Evolutionary conservation across 2,888 invertebrate species (phyloP).

Genomic region (Sinotaia quadrata): DNA sequence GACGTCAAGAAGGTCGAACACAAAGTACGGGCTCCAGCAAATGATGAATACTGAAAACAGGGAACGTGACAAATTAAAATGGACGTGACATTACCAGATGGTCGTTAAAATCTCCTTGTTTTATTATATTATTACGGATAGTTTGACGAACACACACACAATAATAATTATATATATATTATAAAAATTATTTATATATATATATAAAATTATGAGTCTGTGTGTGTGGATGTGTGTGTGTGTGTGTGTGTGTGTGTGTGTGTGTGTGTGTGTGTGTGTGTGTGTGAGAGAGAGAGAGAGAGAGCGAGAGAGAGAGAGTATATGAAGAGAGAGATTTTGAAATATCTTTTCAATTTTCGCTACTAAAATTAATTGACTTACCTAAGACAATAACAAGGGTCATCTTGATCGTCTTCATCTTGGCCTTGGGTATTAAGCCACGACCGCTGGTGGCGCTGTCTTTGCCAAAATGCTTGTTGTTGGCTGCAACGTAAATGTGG

Average conservation of each 20-base stretch:
- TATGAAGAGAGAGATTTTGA: conserved; percentile 2
- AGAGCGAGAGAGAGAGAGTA: neutral
- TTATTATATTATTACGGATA: too few relatives aligned
- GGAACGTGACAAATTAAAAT: too few relatives aligned
- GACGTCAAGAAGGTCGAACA: conserved; percentile 54
- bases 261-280: neutral
- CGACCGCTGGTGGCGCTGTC: conserved; percentile 82
- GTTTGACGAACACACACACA: too few relatives aligned
- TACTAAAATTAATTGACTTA: conserved; percentile 73
- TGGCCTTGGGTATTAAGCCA: conserved; percentile 93
- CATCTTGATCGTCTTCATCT: conserved; percentile 98
- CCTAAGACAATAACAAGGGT: conserved; percentile 96
- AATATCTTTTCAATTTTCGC: too few relatives aligned
- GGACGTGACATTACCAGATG: too few relatives aligned
- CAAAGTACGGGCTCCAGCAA: conserved; percentile 61
- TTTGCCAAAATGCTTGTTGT: conserved; percentile 35
- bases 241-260: too few relatives aligned
- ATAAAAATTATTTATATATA: too few relatives aligned
- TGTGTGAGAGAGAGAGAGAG: conserved; percentile 10
- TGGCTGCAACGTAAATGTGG: conserved; percentile 36
- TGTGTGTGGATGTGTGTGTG: too few relatives aligned
- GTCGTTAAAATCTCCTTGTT: too few relatives aligned
- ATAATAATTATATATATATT: too few relatives aligned
- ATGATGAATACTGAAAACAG: conserved; percentile 57
- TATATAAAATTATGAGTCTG: too few relatives aligned